These are phyloP conservation scores for Atrina japonica DNA, from an alignment of 2,888 invertebrate genomes.

Conservation along the genomic window DNA sequence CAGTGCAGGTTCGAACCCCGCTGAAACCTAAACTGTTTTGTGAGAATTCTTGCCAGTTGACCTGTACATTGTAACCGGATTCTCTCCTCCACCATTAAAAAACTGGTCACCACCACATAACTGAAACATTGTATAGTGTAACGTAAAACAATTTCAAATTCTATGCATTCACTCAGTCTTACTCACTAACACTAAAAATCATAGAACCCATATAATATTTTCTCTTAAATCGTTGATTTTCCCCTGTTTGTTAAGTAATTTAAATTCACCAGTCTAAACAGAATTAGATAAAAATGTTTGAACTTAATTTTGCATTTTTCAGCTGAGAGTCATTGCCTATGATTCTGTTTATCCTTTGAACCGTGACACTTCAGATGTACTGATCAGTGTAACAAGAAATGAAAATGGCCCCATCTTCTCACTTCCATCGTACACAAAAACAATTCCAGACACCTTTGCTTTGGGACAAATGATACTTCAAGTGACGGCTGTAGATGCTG, in stretches of 20 bases:
- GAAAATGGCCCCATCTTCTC: conserved; percentile 63
- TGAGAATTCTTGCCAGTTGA: too few species aligned
- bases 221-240: neutral
- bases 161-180: too few species aligned
- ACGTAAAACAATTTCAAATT: too few species aligned
- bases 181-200: too few species aligned
- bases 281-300: too few species aligned
- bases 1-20: too few species aligned
- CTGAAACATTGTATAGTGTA: too few species aligned
- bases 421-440: conserved; percentile 55
- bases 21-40: too few species aligned
- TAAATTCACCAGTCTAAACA: neutral
- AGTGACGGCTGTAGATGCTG: conserved; percentile 62
- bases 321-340: conserved; percentile 58
- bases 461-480: conserved; percentile 67
- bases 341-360: conserved; percentile 65
- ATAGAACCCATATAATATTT: too few species aligned
- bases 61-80: too few species aligned
- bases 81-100: too few species aligned
- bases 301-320: conserved; percentile 10
- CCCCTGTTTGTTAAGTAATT: neutral
- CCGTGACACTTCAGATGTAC: conserved; percentile 50
- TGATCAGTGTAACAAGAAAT: conserved; percentile 65
- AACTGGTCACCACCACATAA: too few species aligned
- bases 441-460: conserved; percentile 62